Base-by-base conservation (phyloP, 2,888 invertebrate genomes). In the Xestoiulus laeticollis region DNA sequence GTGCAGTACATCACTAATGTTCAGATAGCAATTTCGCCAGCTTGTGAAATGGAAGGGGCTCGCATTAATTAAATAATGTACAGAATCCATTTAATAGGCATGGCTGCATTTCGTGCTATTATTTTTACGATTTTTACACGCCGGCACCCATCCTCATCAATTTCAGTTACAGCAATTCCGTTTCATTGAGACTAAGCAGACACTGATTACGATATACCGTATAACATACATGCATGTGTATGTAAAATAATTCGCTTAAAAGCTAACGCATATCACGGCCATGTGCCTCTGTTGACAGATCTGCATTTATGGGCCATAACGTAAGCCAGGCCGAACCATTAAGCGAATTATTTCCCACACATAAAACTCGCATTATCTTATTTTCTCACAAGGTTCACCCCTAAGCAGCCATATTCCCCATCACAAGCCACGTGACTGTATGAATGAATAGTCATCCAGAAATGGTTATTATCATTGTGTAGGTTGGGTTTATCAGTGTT, bases 31-130 rank as follows among this genome's bases (percentile, higher is more conserved):
- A 53, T 53, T 53, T 53, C 53, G 12, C n/a, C n/a, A 53, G 53
- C 53, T 53, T n/a, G n/a, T n/a, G n/a, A n/a, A n/a, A n/a, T n/a
- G n/a, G n/a, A n/a, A n/a, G n/a, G n/a, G n/a, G n/a, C n/a, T n/a
- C n/a, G n/a, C n/a, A n/a, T 53, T 53, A 53, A 53, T 53, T 53
- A 53, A 53, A 53, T 53, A 53, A 53, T 53, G 53, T 53, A 53
- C 53, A 12, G 53, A 53, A 53, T 53, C 53, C 53, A 53, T 53
- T 53, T 53, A n/a, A 53, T 53, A 53, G 53, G 53, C 53, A 10
- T n/a, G 53, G n/a, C 2, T 53, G 53, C 53, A n/a, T 53, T 53
- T 53, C 53, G 53, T 53, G 53, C 53, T 53, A 53, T 53, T 53
- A 53, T 53, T 53, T 53, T 53, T 53, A 53, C 53, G 53, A 53